A percentile compares a stretch with the other conserved stretches of the same genome.
Evolutionary conservation across 2,888 invertebrate genomes (phyloP).

Genomic region (Leptura quadrifasciata): DNA sequence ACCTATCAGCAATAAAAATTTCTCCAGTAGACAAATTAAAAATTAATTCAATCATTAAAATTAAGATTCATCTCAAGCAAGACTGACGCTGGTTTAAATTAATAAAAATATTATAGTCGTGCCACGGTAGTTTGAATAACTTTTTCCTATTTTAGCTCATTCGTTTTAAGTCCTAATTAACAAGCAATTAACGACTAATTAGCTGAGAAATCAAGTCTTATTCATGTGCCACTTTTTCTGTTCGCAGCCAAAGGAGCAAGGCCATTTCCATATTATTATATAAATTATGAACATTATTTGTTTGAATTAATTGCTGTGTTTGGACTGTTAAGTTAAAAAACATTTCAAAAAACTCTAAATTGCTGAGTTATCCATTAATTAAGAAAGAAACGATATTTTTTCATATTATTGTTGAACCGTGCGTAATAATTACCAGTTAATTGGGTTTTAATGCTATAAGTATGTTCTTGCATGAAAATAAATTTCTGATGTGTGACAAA

Average conservation of each 20-base stretch:
- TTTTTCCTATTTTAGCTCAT: conserved; percentile 45
- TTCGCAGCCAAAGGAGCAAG: conserved; percentile 40
- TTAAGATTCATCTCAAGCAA: conserved; percentile 11
- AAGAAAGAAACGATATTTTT: conserved; percentile 16
- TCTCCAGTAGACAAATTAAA: conserved; percentile 32
- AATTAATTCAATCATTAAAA: conserved; percentile 33
- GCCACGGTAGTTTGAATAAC: conserved; percentile 13
- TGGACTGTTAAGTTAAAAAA: conserved; percentile 40
- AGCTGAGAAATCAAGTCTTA: conserved; percentile 58
- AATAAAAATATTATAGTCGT: conserved; percentile 33
- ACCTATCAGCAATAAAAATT: conserved; percentile 2
- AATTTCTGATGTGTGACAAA: background rate
- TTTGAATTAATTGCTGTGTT: conserved; percentile 45
- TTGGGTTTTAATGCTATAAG: background rate
- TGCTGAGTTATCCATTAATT: conserved; percentile 34
- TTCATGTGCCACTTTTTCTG: conserved; percentile 26
- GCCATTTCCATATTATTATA: conserved; percentile 44
- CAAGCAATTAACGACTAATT: conserved; percentile 63
- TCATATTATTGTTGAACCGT: conserved; percentile 20
- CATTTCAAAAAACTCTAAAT: conserved; percentile 22
- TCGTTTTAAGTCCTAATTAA: conserved; percentile 58
- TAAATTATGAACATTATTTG: conserved; percentile 46
- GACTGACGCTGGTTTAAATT: conserved; percentile 21
- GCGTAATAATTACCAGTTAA: conserved; percentile 11
- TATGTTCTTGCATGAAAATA: background rate